phyloP scores from a whole-genome alignment of 2,113 vertebrate species.

The Psephotus haematonotus region DNA sequence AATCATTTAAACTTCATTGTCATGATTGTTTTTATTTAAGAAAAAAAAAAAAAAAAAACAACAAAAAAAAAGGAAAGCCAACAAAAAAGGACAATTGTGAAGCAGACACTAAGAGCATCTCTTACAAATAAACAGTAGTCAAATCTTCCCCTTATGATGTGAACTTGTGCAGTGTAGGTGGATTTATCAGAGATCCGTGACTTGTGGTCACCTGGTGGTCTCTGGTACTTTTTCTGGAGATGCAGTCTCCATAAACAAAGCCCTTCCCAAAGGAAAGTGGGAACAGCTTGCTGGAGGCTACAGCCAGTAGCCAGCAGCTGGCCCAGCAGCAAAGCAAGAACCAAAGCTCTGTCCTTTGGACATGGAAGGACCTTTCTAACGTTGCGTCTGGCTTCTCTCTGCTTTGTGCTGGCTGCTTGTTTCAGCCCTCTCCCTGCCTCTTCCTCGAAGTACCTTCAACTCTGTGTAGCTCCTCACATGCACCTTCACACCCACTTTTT shows the following conservation, averaged over 20 bases:
- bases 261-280: neutral
- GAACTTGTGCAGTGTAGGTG: neutral
- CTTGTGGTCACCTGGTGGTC: neutral
- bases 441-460: neutral
- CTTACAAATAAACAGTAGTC: neutral
- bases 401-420: neutral
- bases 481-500: neutral
- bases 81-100: neutral
- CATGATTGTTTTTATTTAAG: conserved; percentile 65
- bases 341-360: neutral
- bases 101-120: neutral
- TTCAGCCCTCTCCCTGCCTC: neutral
- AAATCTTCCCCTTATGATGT: neutral
- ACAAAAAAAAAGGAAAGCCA: neutral
- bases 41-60: conserved; percentile 47
- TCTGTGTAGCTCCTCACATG: neutral
- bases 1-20: conserved; percentile 58
- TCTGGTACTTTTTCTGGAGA: neutral
- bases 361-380: neutral
- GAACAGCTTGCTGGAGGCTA: neutral
- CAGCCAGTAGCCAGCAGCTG: neutral
- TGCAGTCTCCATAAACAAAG: accelerated
- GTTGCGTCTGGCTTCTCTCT: neutral
- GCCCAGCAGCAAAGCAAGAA: neutral
- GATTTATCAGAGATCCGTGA: neutral